A percentile compares a stretch with the other conserved stretches of the same genome.
These are phyloP conservation scores for Nomada fucata DNA, from an alignment of 2,888 invertebrate species.

Conservation along the genomic window DNA sequence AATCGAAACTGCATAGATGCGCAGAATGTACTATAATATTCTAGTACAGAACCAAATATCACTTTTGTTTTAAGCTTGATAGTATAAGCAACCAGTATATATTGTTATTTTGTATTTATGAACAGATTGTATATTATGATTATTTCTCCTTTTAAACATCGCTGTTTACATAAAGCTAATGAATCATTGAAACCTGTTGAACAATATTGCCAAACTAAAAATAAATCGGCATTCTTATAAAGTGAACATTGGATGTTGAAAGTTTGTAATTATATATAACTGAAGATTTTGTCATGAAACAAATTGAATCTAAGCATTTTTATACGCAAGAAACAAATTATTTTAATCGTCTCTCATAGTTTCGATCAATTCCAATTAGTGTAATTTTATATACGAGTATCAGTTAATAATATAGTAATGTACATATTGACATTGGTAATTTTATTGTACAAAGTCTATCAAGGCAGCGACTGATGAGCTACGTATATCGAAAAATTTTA, in stretches of 20 bases:
- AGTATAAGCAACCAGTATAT: constrained; percentile 15
- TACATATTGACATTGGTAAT: constrained; percentile 61
- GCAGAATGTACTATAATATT: constrained; percentile 19
- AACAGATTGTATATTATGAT: constrained; percentile 19
- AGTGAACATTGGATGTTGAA: background rate
- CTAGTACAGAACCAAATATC: constrained; percentile 36
- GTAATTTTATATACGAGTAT: constrained; percentile 46
- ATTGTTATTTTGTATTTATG: constrained; percentile 47
- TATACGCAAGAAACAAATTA: constrained; percentile 29
- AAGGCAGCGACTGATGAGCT: constrained; percentile 42
- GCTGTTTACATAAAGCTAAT: constrained; percentile 12
- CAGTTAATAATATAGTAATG: constrained; percentile 40
- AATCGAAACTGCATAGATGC: constrained; percentile 26
- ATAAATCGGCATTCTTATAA: constrained; percentile 13
- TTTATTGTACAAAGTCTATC: constrained; percentile 59
- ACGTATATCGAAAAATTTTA: constrained; percentile 47
- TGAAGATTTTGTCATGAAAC: constrained; percentile 5
- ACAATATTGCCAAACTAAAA: background rate
- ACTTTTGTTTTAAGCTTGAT: constrained; percentile 35
- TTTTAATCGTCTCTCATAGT: constrained; percentile 24
- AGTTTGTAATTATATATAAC: constrained; percentile 10
- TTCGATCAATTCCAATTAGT: constrained; percentile 1
- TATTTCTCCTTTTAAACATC: constrained; percentile 25
- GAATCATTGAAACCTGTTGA: constrained; percentile 4
- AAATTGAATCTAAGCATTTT: constrained; percentile 29